Evolutionary conservation across 2,113 vertebrate species (phyloP), one percentile per base, ranked within the genome.

Genomic region (Peromyscus polionotus): DNA sequence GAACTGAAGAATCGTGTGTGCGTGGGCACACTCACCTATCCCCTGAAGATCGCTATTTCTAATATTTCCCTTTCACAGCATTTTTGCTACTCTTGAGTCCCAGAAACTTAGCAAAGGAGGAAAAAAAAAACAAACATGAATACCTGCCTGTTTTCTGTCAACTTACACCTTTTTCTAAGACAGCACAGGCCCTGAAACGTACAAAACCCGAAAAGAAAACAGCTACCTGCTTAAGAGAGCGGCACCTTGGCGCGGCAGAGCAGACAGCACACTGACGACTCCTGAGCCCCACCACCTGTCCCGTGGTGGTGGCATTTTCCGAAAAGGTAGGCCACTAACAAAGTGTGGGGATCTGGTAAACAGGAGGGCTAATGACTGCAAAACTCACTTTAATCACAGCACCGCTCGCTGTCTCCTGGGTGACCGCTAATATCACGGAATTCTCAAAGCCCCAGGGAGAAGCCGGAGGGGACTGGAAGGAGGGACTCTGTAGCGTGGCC

Each of bases 51-150:
- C 63, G 51, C 72, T 31, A 8, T 36, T 77, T 75, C 48, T 79
- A 33, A 31, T 67, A 61, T 96, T 95, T 91, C 95, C 94, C 87
- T 95, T 77, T 59, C 72, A 93, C 90, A 81, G 94, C 92, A 80
- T 26, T 92, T 96, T 77, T 95, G 75, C 85, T 89, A 42, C 85
- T 90, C 79, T 91, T 57, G 81, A 79, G 95, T 86, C 75, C 51
- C 85, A 88, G 85, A 97, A 92, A 90, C 88, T 36, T 65, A 20
- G 61, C 3, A 88, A 36, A 57, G 16, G 16, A 8, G 24, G 31
- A 5, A 26, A 67, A 26, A 61, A 39, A 16, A 33, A 28, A 31
- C 65, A 80, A 8, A 17, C 42, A 45, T 22, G 65, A 88, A n/a
- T 51, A 63, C 88, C 61, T 42, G 65, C 76, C 91, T 63, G 26